These are phyloP conservation scores for Parnassius orleans DNA, from an alignment of 2,888 invertebrate species.

Conservation along the genomic window DNA sequence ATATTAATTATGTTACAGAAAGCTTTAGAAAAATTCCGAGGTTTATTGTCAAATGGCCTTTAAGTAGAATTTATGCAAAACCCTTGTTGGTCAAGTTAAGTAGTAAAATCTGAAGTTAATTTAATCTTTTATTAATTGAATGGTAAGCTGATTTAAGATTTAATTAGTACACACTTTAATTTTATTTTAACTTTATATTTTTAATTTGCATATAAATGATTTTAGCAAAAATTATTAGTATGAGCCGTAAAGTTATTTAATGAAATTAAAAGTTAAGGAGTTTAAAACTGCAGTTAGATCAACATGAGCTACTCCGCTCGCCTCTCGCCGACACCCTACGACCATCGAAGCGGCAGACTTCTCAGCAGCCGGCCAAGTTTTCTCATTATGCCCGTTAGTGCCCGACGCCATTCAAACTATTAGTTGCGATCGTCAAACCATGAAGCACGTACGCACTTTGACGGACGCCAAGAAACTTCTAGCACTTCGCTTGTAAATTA, in stretches of 20 bases:
- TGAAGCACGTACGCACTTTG: constrained; percentile 49
- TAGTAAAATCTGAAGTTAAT: no score
- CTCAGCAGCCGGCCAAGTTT: constrained; percentile 62
- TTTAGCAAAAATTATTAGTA: constrained; percentile 9
- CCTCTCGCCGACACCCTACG: constrained; percentile 35
- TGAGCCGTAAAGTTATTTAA: constrained; percentile 13
- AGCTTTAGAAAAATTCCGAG: no score
- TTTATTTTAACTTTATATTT: no score
- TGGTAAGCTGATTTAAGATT: no score
- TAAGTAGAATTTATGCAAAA: no score
- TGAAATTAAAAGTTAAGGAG: constrained; percentile 35
- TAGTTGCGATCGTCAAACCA: constrained; percentile 55
- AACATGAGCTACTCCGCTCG: constrained; percentile 43
- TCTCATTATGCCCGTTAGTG: constrained; percentile 72
- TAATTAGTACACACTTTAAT: no score
- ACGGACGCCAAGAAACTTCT: constrained; percentile 32
- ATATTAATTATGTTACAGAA: no score
- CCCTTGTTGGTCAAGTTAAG: no score
- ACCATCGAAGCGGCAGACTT: constrained; percentile 51
- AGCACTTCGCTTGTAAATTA: constrained; percentile 31
- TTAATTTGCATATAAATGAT: no score
- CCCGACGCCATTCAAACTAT: constrained; percentile 56
- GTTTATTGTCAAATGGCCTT: no score
- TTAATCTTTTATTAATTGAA: no score
- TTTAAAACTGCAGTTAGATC: constrained; percentile 41